Conservation (phyloP, 1,140 invertebrate genomes). For the Drosophila subobscura region DNA sequence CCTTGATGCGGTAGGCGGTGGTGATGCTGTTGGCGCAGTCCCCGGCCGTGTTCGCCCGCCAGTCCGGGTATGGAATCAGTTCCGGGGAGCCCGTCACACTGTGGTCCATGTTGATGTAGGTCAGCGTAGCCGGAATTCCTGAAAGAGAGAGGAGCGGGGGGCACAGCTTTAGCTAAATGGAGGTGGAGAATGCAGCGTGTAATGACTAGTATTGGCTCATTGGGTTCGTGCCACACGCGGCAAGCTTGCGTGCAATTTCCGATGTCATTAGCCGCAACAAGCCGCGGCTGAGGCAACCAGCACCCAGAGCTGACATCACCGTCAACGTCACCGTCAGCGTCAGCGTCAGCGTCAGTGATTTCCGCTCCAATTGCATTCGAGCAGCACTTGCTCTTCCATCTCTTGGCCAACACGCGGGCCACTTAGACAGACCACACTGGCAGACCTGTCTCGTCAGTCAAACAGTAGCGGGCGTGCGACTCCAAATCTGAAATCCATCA, state of each 20-base stretch:
- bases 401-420: slow-evolving; percentile 23
- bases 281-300: slow-evolving; percentile 21
- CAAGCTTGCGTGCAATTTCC: slow-evolving; percentile 59
- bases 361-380: slow-evolving; percentile 66
- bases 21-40: slow-evolving; percentile 89
- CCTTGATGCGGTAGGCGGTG: slow-evolving; percentile 90
- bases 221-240: slow-evolving; percentile 5
- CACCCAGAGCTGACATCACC: slow-evolving; percentile 42
- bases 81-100: slow-evolving; percentile 87
- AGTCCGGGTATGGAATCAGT: slow-evolving; percentile 90
- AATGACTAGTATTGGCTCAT: background rate
- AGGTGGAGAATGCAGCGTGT: no score
- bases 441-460: background rate
- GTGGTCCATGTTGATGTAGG: slow-evolving; percentile 89
- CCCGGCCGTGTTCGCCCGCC: slow-evolving; percentile 89
- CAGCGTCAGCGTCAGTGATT: slow-evolving; percentile 27
- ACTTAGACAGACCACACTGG: background rate
- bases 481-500: slow-evolving; percentile 13
- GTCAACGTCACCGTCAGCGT: slow-evolving; percentile 2
- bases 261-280: slow-evolving; percentile 55
- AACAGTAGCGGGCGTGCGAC: slow-evolving; percentile 33
- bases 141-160: slow-evolving; percentile 5
- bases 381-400: slow-evolving; percentile 1
- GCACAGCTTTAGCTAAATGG: no score
- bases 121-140: slow-evolving; percentile 92